phyloP scores from a whole-genome alignment of 2,113 vertebrate genomes.

The Lampris megalopsis region DNA sequence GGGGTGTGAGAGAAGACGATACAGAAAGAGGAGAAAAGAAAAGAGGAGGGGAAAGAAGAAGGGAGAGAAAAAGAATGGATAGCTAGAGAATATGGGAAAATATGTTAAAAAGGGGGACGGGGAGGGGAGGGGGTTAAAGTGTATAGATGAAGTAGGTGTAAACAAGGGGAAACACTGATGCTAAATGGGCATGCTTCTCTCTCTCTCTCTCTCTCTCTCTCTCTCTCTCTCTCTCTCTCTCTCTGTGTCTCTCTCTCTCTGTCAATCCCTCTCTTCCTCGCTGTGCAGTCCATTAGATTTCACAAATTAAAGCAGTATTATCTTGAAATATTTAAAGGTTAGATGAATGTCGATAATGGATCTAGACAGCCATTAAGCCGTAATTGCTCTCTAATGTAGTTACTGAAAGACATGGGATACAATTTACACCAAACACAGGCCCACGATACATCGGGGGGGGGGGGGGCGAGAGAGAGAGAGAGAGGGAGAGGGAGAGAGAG shows the following conservation, averaged over 20 bases:
- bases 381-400: constrained; percentile 95
- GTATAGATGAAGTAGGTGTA: background rate
- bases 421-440: constrained; percentile 82
- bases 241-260: no score
- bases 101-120: no score
- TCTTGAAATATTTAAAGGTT: constrained; percentile 98
- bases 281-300: constrained; percentile 85
- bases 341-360: constrained; percentile 94
- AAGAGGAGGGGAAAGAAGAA: no score
- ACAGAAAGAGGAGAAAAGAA: no score
- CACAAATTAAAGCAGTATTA: constrained; percentile 91
- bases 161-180: constrained; percentile 30
- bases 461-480: constrained; percentile 2
- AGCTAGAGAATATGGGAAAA: no score
- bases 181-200: constrained; percentile 54
- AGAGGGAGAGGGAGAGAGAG: background rate
- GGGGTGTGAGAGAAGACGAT: no score
- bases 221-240: no score
- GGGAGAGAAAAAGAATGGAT: no score
- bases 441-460: no score
- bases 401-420: constrained; percentile 90
- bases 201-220: constrained; percentile 28
- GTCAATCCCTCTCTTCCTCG: constrained; percentile 29
- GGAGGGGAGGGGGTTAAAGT: no score
- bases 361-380: constrained; percentile 93